Evolutionary conservation across 2,797 vertebrate genomes (phyloP), one percentile per base, ranked within the genome.

Genomic region (Eulemur mongoz): DNA sequence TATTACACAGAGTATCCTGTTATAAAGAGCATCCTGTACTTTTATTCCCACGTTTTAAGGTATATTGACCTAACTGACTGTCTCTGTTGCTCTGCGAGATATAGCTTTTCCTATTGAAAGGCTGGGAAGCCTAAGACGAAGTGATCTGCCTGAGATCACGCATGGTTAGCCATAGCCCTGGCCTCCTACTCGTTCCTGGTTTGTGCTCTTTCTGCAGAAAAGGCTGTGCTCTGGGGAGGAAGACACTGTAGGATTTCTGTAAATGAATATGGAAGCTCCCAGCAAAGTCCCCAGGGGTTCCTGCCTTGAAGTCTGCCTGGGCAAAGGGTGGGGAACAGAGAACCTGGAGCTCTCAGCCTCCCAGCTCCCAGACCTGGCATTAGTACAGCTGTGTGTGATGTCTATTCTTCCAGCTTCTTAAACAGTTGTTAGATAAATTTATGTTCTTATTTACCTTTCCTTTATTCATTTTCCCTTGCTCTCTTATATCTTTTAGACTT

Each of bases 331-430:
- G n/a, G 40, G 27, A 40, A 15, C 25, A 67, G 59, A 20, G 22
- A 83, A 72, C 13, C 52, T 22, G 1, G 25, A 35, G 22, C 22
- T n/a, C 54, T 38, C 23, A 11, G 50, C 30, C 25, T 63, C 38
- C 45, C 0, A 15, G 59, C 15, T 35, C 48, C 35, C 45, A 40
- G 50, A 48, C 27, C 50, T 89, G 38, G 70, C 57, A 69, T 67
- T 22, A 91, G 32, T 78, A 63, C 5, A 61, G 48, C 85, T 63
- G 1, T 54, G 4, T 40, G 73, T 48, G 59, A 48, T n/a, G 4
- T 69, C 9, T 7, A 17, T 48, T 93, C 76, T 92, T 95, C 96
- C 45, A 57, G 22, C 52, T 79, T 92, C 61, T 90, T 89, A 82
- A 85, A n/a, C 12, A 23, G 48, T 40, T 54, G 32, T 75, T 35